A percentile compares a stretch with the other conserved stretches of the same genome.
phyloP scores from a whole-genome alignment of 2,113 vertebrate species.

The Hemiprocne comata region DNA sequence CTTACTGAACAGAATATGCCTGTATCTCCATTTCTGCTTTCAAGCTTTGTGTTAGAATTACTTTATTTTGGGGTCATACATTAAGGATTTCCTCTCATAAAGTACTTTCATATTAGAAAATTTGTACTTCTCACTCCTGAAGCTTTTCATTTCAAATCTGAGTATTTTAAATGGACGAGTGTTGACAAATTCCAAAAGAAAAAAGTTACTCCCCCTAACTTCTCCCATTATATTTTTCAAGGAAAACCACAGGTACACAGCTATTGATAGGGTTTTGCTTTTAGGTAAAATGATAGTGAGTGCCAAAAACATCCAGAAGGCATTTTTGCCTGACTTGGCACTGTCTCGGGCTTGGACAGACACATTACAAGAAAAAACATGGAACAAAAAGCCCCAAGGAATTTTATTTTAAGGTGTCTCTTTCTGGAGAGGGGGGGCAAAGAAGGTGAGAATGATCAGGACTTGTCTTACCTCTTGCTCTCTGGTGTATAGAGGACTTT shows the following conservation, averaged over 20 bases:
- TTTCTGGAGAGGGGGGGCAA: background rate
- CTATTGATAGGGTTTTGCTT: background rate
- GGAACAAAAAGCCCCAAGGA: accelerated
- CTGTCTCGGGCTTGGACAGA: background rate
- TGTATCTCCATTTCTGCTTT: background rate
- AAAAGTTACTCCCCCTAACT: background rate
- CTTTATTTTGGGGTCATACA: background rate
- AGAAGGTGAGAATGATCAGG: background rate
- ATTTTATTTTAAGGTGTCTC: background rate
- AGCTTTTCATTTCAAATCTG: background rate
- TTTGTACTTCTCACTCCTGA: background rate
- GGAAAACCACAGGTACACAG: background rate
- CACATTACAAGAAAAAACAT: background rate
- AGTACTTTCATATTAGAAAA: background rate
- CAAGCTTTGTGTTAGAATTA: background rate
- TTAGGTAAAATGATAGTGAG: background rate
- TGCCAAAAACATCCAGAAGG: background rate
- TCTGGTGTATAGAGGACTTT: background rate
- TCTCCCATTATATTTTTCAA: background rate
- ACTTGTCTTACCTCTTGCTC: background rate
- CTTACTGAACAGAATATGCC: background rate
- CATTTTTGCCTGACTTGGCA: background rate
- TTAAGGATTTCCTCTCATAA: background rate
- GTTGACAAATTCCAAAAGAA: background rate
- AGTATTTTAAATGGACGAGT: background rate